Percentiles rank a stretch among this genome's conserved stretches.
Conservation (phyloP, 2,888 invertebrate genomes). For the Autographa gamma region DNA sequence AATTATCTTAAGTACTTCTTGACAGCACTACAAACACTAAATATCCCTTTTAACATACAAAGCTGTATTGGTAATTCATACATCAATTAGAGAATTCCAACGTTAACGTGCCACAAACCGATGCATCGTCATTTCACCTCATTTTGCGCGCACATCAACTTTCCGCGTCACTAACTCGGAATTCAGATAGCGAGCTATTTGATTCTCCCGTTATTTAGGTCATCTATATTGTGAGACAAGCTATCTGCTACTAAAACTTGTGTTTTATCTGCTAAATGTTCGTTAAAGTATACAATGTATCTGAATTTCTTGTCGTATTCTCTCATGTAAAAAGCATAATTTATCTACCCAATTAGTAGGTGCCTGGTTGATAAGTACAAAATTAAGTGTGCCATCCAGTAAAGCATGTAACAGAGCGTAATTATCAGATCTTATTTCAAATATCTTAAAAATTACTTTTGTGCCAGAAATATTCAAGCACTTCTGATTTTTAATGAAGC, state of each 20-base stretch:
- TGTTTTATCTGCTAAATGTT: not conserved
- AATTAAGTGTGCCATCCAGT: too few species aligned
- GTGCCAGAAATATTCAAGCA: not conserved
- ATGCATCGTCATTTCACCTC: not conserved
- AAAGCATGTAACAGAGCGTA: too few species aligned
- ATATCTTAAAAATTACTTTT: not conserved
- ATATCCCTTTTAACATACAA: too few species aligned
- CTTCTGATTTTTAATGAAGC: too few species aligned
- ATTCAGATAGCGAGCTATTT: conserved; percentile 43
- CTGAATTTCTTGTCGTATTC: not conserved
- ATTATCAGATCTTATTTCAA: too few species aligned
- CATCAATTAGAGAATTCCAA: not conserved
- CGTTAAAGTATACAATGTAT: not conserved
- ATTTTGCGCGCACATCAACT: conserved; percentile 9
- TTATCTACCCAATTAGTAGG: too few species aligned
- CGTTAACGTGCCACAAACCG: not conserved
- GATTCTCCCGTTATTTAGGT: conserved; percentile 45
- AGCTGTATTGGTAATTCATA: too few species aligned
- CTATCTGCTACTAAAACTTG: conserved; percentile 34
- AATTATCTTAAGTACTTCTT: too few species aligned
- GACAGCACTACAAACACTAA: too few species aligned
- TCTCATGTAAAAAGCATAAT: too few species aligned
- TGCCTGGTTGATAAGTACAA: too few species aligned
- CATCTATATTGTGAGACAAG: conserved; percentile 46
- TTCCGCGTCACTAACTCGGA: conserved; percentile 45